A percentile compares a stretch with the other conserved stretches of the same genome.
Evolutionary conservation across 2,888 invertebrate species (phyloP).

Genomic region (Chymomyza amoena): DNA sequence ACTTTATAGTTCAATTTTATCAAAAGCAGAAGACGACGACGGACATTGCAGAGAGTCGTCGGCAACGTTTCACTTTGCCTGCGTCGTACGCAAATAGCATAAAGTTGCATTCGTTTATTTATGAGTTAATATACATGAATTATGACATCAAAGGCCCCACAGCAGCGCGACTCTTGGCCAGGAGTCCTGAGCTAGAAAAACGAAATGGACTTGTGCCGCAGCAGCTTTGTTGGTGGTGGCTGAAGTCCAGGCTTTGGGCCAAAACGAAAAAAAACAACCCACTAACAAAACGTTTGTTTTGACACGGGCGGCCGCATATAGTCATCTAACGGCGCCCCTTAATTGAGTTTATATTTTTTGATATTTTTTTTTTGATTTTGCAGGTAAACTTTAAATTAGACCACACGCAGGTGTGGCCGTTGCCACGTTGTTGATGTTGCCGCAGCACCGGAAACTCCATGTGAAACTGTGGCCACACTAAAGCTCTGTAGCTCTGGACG

Average conservation of each 20-base stretch:
- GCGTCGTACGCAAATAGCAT: conserved; percentile 48
- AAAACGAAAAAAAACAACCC: conserved; percentile 10
- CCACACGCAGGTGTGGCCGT: conserved; percentile 9
- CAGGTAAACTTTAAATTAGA: background rate
- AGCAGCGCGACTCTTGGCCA: conserved; percentile 30
- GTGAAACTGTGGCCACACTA: background rate
- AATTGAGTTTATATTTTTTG: conserved; percentile 57
- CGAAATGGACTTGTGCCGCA: conserved; percentile 64
- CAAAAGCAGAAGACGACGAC: background rate
- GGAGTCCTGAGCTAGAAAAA: conserved; percentile 30
- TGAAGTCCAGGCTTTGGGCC: conserved; percentile 20
- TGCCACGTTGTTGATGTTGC: background rate
- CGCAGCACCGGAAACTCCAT: background rate
- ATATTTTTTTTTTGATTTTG: background rate
- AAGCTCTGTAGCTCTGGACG: background rate
- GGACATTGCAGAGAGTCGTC: conserved; percentile 7
- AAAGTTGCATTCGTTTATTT: conserved; percentile 75
- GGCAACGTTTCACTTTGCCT: conserved; percentile 10
- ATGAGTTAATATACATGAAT: conserved; percentile 78
- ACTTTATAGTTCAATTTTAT: no score
- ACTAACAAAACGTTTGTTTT: conserved; percentile 64
- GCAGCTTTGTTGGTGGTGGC: conserved; percentile 3
- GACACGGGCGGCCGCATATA: conserved; percentile 53
- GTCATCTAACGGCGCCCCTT: conserved; percentile 66
- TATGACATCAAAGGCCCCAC: conserved; percentile 75